A percentile compares a stretch with the other conserved stretches of the same genome.
These are phyloP conservation scores for Drosophila macrospina DNA, from an alignment of 2,888 invertebrate species.

Conservation along the genomic window DNA sequence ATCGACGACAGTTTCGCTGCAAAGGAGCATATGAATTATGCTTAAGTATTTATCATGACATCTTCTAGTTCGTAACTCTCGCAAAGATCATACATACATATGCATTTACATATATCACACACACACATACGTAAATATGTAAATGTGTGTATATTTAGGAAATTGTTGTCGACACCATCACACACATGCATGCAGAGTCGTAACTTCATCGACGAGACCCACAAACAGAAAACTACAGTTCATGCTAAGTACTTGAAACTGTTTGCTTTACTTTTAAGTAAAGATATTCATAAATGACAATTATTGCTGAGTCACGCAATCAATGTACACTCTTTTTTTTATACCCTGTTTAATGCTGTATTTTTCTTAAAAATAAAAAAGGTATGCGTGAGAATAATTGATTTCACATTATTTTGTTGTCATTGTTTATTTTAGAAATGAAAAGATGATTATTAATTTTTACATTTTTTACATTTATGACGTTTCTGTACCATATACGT, in stretches of 20 bases:
- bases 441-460: conserved; percentile 69
- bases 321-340: conserved; percentile 61
- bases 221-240: conserved; percentile 51
- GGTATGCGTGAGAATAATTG: conserved; percentile 73
- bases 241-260: conserved; percentile 61
- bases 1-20: no score
- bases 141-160: conserved; percentile 42
- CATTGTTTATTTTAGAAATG: conserved; percentile 76
- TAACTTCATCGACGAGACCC: conserved; percentile 28
- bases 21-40: conserved; percentile 9
- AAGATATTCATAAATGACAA: conserved; percentile 58
- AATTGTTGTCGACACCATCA: conserved; percentile 44
- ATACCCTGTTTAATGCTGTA: conserved; percentile 43
- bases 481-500: conserved; percentile 40
- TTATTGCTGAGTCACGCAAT: conserved; percentile 62
- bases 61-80: conserved; percentile 19
- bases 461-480: conserved; percentile 47
- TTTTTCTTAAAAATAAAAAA: conserved; percentile 60
- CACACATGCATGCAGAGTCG: conserved; percentile 6
- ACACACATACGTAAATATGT: conserved; percentile 26
- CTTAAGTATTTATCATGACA: conserved; percentile 9
- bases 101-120: conserved; percentile 2
- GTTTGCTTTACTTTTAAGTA: conserved; percentile 61
- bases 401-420: conserved; percentile 74
- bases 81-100: conserved; percentile 3